Base-by-base conservation (phyloP, 2,888 invertebrate genomes). In the Sinodicranocentrus sp. region DNA sequence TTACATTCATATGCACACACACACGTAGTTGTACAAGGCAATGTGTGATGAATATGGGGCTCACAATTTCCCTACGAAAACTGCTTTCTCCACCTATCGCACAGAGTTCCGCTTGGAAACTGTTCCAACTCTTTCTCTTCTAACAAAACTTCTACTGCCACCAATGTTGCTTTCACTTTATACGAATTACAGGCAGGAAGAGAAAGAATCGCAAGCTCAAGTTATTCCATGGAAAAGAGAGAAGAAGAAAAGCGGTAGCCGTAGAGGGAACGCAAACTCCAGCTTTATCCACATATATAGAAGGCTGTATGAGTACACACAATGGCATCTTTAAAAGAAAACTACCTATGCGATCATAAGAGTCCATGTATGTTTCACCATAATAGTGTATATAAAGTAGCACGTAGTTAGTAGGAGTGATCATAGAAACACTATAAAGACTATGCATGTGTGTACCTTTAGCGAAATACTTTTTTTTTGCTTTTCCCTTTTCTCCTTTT, bases 41-140 rank as follows among this genome's bases (percentile, higher is more conserved):
- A 52, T 15, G 25, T 52, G 25, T 67, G 70, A 82, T 75, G 65
- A 82, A 75, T 52, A 33, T 48, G 67, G n/a, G 70, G 70, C 67
- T 68, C 19, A n/a, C 67, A 68, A 82, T 75, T 68, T 82, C 75
- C 73, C 33, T 61, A 23, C 44, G 48, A 68, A 39, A 73, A 72
- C 26, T 26, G 54, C 28, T 65, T 67, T 76, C 68, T 33, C 67
- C 3, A 10, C 3, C 48, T 48, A 48, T 33, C 17, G 10, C 6
- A 67, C 33, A 77, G 19, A 77, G 59, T 68, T 68, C 59, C 44
- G 43, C 28, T 59, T 21, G 19, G 43, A 57, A 77, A 67, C 39
- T 65, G 21, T 17, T 63, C 25, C 15, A 23, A 54, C 13, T 61
- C 25, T 44, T 17, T 21, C 33, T 3, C 33, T 8, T 6, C 17